Evolutionary conservation across 92 coral and sea anemone species (phyloP).

Genomic region (Umimayanthus chanpuru): DNA sequence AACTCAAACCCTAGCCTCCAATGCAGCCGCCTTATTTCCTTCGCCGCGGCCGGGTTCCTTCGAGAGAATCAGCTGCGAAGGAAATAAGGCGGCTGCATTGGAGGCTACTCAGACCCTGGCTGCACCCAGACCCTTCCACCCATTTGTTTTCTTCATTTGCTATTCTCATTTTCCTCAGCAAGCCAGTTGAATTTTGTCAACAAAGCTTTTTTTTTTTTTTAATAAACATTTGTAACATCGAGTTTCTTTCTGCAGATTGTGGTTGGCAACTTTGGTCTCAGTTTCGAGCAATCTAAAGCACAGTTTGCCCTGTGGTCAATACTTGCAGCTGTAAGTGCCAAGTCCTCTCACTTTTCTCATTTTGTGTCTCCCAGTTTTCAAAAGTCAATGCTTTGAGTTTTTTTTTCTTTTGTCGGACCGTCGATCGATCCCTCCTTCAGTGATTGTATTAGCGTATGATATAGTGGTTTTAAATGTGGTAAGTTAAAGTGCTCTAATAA

Average conservation of each 20-base stretch:
- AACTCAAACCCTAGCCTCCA: no score
- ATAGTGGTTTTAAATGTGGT: no score
- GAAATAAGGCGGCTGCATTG: no score
- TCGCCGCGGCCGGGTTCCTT: no score
- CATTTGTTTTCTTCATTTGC: not conserved
- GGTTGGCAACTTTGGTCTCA: slow-evolving; percentile 90
- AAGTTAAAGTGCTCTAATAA: no score
- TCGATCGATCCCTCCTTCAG: no score
- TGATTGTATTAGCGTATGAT: not conserved
- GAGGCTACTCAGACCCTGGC: not conserved
- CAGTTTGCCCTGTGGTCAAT: slow-evolving; percentile 99
- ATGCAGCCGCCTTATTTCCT: no score
- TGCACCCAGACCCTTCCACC: not conserved
- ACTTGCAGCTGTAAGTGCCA: slow-evolving; percentile 87
- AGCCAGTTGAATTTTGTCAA: not conserved
- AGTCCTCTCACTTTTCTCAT: not conserved
- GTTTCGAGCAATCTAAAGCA: slow-evolving; percentile 89
- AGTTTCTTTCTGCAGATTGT: slow-evolving; percentile 67
- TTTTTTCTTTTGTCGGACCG: no score
- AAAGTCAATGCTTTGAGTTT: no score
- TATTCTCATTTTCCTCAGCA: not conserved
- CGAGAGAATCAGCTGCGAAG: no score
- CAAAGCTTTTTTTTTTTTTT: not conserved
- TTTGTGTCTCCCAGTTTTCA: not conserved
- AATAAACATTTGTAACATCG: not conserved